Evolutionary conservation across 2,797 vertebrate genomes (phyloP).

Genomic region (Anomalospiza imberbis): DNA sequence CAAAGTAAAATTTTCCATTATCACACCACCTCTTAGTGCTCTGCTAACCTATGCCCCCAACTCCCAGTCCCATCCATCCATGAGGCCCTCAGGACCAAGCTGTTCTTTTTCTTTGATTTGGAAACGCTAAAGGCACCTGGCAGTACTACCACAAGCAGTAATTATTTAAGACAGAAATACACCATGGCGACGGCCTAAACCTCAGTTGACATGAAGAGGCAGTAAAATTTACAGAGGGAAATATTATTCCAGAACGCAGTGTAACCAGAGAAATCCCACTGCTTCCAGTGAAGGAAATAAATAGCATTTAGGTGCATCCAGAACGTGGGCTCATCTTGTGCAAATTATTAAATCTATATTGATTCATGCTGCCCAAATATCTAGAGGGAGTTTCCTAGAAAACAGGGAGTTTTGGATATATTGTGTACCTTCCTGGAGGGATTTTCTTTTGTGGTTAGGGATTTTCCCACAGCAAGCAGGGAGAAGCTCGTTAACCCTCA

Average conservation of each 20-base stretch:
- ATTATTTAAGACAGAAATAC: background rate
- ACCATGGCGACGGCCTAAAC: background rate
- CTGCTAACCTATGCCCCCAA: background rate
- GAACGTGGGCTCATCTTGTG: background rate
- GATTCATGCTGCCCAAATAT: background rate
- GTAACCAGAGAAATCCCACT: background rate
- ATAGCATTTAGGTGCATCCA: background rate
- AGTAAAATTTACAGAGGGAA: background rate
- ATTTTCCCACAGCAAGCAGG: background rate
- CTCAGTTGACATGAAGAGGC: background rate
- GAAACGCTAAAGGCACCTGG: background rate
- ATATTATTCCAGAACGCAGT: background rate
- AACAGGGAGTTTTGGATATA: background rate
- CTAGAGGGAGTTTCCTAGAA: background rate
- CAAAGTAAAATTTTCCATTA: background rate
- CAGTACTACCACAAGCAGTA: background rate
- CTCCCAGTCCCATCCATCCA: rapidly evolving
- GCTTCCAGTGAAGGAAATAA: background rate
- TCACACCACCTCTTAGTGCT: background rate
- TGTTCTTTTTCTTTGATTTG: background rate
- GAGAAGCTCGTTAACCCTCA: background rate
- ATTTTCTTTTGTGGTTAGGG: background rate
- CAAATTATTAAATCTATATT: background rate
- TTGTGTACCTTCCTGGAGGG: background rate
- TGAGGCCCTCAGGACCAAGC: background rate